Evolutionary conservation across 2,797 vertebrate species (phyloP).

Genomic region (Accipiter badius): DNA sequence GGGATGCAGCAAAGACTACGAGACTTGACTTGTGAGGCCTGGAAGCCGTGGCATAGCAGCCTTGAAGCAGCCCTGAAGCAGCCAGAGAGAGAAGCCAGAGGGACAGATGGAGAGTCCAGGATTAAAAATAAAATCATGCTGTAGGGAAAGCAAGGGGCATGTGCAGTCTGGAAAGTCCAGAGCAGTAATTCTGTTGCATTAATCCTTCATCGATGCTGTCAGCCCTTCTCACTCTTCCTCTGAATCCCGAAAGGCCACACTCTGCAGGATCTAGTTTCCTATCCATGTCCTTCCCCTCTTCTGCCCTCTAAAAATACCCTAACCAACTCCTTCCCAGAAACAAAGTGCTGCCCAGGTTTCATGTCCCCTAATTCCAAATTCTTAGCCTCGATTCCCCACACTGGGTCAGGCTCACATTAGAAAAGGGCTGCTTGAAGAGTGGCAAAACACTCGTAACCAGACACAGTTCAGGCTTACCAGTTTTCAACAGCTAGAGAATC

Average conservation of each 20-base stretch:
- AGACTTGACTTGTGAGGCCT: constrained; percentile 26
- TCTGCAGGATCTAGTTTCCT: neutral
- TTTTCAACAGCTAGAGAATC: constrained; percentile 15
- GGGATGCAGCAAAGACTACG: constrained; percentile 2
- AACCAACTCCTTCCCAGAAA: neutral
- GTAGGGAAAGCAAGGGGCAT: constrained; percentile 26
- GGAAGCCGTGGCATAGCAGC: constrained; percentile 30
- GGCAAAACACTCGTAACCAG: neutral
- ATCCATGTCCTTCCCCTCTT: neutral
- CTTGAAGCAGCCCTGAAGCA: constrained; percentile 59
- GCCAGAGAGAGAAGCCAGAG: constrained; percentile 59
- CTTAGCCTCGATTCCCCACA: neutral
- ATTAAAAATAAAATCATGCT: constrained; percentile 62
- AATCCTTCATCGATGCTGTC: neutral
- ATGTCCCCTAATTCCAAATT: neutral
- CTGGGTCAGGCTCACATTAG: neutral
- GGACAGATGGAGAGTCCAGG: constrained; percentile 43
- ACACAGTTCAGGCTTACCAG: neutral
- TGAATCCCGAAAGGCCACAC: neutral
- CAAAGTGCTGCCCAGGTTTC: neutral
- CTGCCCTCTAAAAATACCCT: constrained; percentile 9
- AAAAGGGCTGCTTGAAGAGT: neutral
- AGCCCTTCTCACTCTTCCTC: constrained; percentile 6
- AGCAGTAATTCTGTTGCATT: neutral
- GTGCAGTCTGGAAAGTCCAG: constrained; percentile 43